phyloP scores from a whole-genome alignment of 1,140 invertebrate species.

The Drosophila hydei region DNA sequence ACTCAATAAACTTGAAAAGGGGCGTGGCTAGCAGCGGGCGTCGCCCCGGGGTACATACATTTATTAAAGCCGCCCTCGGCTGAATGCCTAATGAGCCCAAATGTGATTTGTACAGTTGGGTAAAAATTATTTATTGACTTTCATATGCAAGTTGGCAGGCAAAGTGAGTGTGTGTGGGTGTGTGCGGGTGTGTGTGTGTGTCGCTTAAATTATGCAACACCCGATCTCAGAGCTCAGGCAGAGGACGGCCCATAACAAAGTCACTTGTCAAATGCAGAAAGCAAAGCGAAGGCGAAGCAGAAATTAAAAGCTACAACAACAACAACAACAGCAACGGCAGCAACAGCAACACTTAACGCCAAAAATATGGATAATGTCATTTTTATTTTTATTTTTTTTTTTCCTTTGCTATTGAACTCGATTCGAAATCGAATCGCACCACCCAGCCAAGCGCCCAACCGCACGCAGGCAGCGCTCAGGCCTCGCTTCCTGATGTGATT shows the following conservation, averaged over 20 bases:
- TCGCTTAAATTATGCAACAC: conserved; percentile 65
- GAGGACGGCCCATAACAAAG: conserved; percentile 36
- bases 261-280: conserved; percentile 62
- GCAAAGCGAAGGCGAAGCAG: conserved; percentile 45
- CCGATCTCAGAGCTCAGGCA: background rate
- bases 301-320: conserved; percentile 64
- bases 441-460: background rate
- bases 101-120: conserved; percentile 32
- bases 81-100: conserved; percentile 72
- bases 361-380: conserved; percentile 82
- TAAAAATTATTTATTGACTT: conserved; percentile 76
- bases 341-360: conserved; percentile 65
- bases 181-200: conserved; percentile 26
- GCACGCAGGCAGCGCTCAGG: background rate
- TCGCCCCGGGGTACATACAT: conserved; percentile 36
- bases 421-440: conserved; percentile 32
- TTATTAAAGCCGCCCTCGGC: conserved; percentile 51
- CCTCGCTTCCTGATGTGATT: conserved; percentile 80
- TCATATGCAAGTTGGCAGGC: conserved; percentile 75
- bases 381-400: conserved; percentile 26
- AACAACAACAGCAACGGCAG: conserved; percentile 20
- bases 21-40: conserved; percentile 16
- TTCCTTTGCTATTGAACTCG: conserved; percentile 53
- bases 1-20: conserved; percentile 19
- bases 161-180: conserved; percentile 14